These are phyloP conservation scores for Nymphalis io DNA, from an alignment of 1,140 invertebrate genomes.

Conservation along the genomic window DNA sequence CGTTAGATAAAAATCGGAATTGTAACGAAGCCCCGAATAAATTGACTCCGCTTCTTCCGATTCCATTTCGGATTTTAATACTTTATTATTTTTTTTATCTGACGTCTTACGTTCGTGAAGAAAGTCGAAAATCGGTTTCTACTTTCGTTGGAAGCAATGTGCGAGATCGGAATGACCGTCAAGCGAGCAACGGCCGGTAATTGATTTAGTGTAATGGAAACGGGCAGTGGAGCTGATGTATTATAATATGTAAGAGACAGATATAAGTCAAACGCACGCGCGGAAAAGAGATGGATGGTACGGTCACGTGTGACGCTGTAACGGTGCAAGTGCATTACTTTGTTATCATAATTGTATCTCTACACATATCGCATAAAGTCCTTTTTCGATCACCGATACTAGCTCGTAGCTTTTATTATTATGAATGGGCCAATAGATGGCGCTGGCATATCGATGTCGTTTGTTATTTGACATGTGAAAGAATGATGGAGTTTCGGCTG, in stretches of 20 bases:
- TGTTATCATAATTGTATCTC: conserved; percentile 67
- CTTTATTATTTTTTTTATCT: conserved; percentile 60
- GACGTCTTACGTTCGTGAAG: conserved; percentile 36
- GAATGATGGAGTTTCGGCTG: conserved; percentile 41
- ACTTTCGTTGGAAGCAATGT: conserved; percentile 14
- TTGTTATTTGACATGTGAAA: conserved; percentile 51
- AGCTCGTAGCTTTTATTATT: conserved; percentile 40
- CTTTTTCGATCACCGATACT: conserved; percentile 48
- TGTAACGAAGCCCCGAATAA: conserved; percentile 72
- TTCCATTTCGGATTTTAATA: conserved; percentile 64
- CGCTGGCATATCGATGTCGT: conserved; percentile 58
- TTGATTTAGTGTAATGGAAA: conserved; percentile 79
- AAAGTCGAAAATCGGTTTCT: conserved; percentile 32
- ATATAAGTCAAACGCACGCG: conserved; percentile 43
- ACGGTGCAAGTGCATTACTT: conserved; percentile 60
- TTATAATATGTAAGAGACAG: conserved; percentile 66
- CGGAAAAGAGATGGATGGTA: conserved; percentile 59
- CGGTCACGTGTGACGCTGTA: conserved; percentile 45
- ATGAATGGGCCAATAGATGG: conserved; percentile 67
- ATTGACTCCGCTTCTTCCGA: conserved; percentile 68
- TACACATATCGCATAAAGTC: conserved; percentile 54
- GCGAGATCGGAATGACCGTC: conserved; percentile 44
- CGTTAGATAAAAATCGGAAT: conserved; percentile 76
- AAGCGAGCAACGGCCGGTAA: conserved; percentile 56
- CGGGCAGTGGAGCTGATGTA: conserved; percentile 70